These are phyloP conservation scores for Galerucella calmariensis DNA, from an alignment of 2,888 invertebrate genomes.

Conservation along the genomic window DNA sequence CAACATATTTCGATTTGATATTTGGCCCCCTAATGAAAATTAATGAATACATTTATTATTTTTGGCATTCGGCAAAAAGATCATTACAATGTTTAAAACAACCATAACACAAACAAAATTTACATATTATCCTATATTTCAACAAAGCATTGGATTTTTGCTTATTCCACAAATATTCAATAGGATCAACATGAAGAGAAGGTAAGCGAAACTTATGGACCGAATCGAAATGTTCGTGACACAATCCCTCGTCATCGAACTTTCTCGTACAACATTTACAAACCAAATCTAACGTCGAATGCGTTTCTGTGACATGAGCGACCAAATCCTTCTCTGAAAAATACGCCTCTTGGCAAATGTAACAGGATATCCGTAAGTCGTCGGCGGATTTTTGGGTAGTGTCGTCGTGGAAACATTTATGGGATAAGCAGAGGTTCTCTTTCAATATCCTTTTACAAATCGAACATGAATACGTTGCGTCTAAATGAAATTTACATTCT, in stretches of 20 bases:
- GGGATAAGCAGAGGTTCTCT: slow-evolving; percentile 30
- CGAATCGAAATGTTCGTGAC: slow-evolving; percentile 23
- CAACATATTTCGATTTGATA: too few species aligned
- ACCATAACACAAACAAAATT: slow-evolving; percentile 11
- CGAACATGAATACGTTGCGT: slow-evolving; percentile 42
- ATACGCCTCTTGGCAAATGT: slow-evolving; percentile 39
- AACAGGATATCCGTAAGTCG: slow-evolving; percentile 32
- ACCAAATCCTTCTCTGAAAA: slow-evolving; percentile 34
- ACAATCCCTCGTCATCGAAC: slow-evolving; percentile 24
- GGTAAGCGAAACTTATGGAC: slow-evolving; percentile 2
- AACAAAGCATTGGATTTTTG: not conserved
- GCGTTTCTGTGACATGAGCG: slow-evolving; percentile 37
- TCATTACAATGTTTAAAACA: not conserved
- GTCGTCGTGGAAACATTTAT: slow-evolving; percentile 39
- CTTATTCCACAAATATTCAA: slow-evolving; percentile 3
- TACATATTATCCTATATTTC: slow-evolving; percentile 6
- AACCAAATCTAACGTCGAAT: slow-evolving; percentile 15
- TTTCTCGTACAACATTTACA: slow-evolving; percentile 40
- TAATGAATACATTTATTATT: not conserved
- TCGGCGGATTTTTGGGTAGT: slow-evolving; percentile 30
- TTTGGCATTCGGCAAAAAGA: not conserved
- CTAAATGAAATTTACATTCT: slow-evolving; percentile 35
- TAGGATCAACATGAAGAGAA: not conserved
- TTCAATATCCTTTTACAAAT: slow-evolving; percentile 42
- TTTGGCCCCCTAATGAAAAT: too few species aligned